Conservation (phyloP, 2,113 vertebrate genomes). For the Neotragus pygmaeus region DNA sequence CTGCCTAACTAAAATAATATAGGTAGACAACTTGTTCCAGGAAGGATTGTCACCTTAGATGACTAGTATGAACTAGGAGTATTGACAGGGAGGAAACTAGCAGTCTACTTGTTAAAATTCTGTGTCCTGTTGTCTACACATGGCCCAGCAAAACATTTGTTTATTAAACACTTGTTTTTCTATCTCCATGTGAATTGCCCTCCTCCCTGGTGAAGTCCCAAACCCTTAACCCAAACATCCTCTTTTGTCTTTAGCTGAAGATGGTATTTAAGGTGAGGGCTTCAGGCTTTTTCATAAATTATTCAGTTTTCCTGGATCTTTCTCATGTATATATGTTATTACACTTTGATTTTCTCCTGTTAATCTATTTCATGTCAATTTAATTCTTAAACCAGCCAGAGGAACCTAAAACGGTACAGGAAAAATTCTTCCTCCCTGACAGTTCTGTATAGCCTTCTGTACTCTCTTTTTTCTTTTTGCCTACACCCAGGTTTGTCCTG, state of each 20-base stretch:
- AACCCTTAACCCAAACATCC: not conserved
- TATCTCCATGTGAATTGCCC: not conserved
- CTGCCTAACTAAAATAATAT: not conserved
- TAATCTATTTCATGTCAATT: not conserved
- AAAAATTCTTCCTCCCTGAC: not conserved
- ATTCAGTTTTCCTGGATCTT: not conserved
- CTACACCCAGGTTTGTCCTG: not conserved
- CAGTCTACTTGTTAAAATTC: not conserved
- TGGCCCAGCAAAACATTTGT: not conserved
- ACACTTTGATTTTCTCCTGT: not conserved
- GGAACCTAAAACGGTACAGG: not conserved
- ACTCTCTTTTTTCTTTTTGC: not conserved
- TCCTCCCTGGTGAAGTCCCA: not conserved
- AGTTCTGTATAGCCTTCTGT: not conserved
- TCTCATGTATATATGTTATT: not conserved
- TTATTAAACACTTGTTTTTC: not conserved
- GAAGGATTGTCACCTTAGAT: not conserved
- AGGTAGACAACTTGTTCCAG: not conserved
- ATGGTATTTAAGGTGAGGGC: not conserved
- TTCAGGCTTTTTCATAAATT: not conserved
- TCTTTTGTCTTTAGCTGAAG: not conserved
- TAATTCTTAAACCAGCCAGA: not conserved
- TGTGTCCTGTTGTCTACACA: not conserved
- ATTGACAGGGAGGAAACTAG: not conserved
- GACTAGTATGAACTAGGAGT: not conserved